Base-by-base conservation (phyloP, 2,113 vertebrate species). In the Echinops telfairi region DNA sequence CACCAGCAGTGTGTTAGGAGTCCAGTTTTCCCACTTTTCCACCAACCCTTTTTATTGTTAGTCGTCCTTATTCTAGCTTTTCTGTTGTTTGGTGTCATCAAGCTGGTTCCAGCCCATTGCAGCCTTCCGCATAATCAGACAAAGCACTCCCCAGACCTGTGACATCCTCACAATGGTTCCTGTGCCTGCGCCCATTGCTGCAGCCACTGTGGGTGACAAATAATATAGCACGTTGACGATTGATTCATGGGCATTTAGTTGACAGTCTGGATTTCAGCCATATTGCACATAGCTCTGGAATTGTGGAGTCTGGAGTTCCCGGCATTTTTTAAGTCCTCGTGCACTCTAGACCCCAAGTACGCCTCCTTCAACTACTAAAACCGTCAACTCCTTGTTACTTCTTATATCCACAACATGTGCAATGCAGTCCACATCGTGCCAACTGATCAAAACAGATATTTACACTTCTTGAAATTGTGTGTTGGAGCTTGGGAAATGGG, bases 381-480 rank as follows among this genome's bases (percentile, higher is more conserved):
- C 19, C 16, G 66, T 91, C 19, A 11, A 7, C 47, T 33, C n/a
- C 47, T 71, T 33, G 19, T 90, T 73, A 76, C 60, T 78, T 22
- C n/a, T 68, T 29, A 82, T 9, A 71, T 88, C 66, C 68, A 25
- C 64, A 53, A 57, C 43, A 86, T 23, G 78, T 33, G 77, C n/a
- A 79, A 75, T 6, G 82, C 90, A 93, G 75, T 27, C n/a, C 66
- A 31, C 64, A 66, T 38, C 11, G 29, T 43, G 36, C 9, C 88
- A 62, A 92, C 43, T 14, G 6, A 88, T 70, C 40, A 89, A 81
- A 86, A 83, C 33, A 79, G 31, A 40, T 71, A 70, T 80, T 78
- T 85, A 66, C 71, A 19, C n/a, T 88, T 75, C 36, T 94, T 33
- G 57, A 83, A 76, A 92, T 62, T 71, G 40, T 79, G 68, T 82